Base-by-base conservation (phyloP, 2,888 invertebrate genomes). In the Polydrusus tereticollis region DNA sequence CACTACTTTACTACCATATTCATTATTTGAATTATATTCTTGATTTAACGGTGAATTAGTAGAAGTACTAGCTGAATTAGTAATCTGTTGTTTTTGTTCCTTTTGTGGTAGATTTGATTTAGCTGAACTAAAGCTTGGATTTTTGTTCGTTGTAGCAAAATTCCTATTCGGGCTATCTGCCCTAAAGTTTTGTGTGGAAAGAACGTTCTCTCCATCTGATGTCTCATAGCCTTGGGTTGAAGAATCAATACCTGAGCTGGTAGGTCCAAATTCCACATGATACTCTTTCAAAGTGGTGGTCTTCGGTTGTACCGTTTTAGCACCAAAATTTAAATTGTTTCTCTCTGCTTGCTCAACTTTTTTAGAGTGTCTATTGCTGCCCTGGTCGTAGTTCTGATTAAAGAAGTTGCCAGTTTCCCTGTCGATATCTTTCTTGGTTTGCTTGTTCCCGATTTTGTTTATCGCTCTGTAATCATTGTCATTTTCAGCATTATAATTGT, bases 281-380 rank as follows among this genome's bases (percentile, higher is more conserved):
- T 76, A 77, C 85, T 86, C 78, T 69, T 73, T 86, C 84, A 69
- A 50, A 2, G 70, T 75, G 8, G 36, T 64, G 12, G 21, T 55
- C 18, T 63, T 58, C n/a, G 64, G 38, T 18, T 50, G 50, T 12
- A 20, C 63, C 18, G 21, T 60, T 41, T 69, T 69, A 23, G 8
- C 16, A 6, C 65, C 69, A 36, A 20, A 62, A 23, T 47, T 57
- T 21, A 47, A 41, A 3, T 26, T 50, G 62, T 66, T 74, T 69
- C 45, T 55, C 4, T 16, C 14, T 12, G 20, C 16, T 16, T 59
- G 45, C 12, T 45, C 55, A 21, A 67, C 23, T 55, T 59, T 63
- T 26, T 71, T 72, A n/a, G 55, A 38, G 12, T 65, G 50, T 50
- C 69, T 71, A 12, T 1, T 21, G 20, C 2, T 47, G 2, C 20